These are phyloP conservation scores for Syrista parreyssii DNA, from an alignment of 2,888 invertebrate species.

Conservation along the genomic window DNA sequence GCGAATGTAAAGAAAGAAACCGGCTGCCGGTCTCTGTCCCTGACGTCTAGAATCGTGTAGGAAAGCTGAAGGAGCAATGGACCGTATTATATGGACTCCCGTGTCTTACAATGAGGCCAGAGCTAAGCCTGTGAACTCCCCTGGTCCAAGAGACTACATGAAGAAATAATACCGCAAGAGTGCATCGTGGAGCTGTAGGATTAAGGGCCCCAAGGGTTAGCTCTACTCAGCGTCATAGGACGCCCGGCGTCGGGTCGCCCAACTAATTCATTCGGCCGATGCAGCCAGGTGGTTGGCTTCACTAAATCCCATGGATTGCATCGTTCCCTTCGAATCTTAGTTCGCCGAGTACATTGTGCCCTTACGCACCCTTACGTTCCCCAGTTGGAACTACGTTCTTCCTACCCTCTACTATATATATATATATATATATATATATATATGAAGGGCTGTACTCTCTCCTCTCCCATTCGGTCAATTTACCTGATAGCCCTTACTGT, in stretches of 20 bases:
- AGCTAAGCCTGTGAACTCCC: constrained; percentile 12
- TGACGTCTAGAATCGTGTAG: background rate
- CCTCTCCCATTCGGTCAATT: background rate
- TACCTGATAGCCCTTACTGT: background rate
- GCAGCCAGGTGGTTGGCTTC: constrained; percentile 45
- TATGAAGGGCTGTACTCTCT: background rate
- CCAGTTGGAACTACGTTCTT: background rate
- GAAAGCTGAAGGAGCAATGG: constrained; percentile 12
- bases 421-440: background rate
- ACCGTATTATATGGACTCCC: constrained; percentile 21
- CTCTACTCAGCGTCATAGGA: constrained; percentile 19
- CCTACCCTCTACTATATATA: background rate
- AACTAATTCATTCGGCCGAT: constrained; percentile 37
- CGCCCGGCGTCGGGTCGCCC: constrained; percentile 6
- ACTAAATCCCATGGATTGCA: constrained; percentile 38
- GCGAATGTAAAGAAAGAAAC: background rate
- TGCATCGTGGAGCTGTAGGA: constrained; percentile 37
- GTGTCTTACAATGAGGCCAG: constrained; percentile 22
- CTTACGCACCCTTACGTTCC: background rate
- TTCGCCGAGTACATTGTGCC: background rate
- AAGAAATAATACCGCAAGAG: constrained; percentile 48
- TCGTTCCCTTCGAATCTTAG: constrained; percentile 31
- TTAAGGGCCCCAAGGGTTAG: constrained; percentile 37
- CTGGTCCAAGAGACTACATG: constrained; percentile 34
- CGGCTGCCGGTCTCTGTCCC: background rate